These are phyloP conservation scores for Petrophora chlorosata DNA, from an alignment of 2,888 invertebrate genomes.

Conservation along the genomic window DNA sequence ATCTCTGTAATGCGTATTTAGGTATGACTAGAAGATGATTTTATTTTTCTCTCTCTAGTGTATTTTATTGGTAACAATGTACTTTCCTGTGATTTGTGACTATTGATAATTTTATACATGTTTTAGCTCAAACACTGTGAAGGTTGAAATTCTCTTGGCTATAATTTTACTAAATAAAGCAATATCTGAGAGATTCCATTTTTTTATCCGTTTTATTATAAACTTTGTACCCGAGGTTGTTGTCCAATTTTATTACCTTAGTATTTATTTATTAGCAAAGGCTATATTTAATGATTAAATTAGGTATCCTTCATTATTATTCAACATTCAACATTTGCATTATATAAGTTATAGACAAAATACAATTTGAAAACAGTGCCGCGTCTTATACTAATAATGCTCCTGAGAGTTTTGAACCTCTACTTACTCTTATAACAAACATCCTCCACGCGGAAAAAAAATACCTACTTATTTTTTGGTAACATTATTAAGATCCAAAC, in stretches of 20 bases:
- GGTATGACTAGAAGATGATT: slow-evolving; percentile 52
- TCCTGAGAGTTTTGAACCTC: too few relatives aligned
- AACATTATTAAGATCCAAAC: too few relatives aligned
- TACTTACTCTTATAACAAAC: too few relatives aligned
- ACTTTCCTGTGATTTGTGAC: slow-evolving; percentile 80
- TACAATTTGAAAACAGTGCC: neutral
- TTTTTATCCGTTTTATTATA: slow-evolving; percentile 23
- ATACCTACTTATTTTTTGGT: too few relatives aligned
- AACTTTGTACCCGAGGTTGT: neutral
- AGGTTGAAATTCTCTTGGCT: slow-evolving; percentile 72
- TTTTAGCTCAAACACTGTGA: slow-evolving; percentile 64
- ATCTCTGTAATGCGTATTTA: slow-evolving; percentile 58
- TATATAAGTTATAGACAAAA: neutral
- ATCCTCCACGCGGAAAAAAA: too few relatives aligned
- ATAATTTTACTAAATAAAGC: slow-evolving; percentile 78
- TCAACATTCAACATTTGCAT: neutral
- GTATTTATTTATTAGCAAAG: slow-evolving; percentile 1
- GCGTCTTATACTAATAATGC: too few relatives aligned
- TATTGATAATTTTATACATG: slow-evolving; percentile 78
- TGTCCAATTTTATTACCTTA: neutral
- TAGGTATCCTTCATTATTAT: neutral
- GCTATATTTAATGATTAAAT: neutral
- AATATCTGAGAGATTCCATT: slow-evolving; percentile 57
- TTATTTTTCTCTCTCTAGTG: slow-evolving; percentile 67
- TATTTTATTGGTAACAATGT: slow-evolving; percentile 39